Conservation (phyloP, 2,113 vertebrate genomes). For the Vulpes ferrilata region DNA sequence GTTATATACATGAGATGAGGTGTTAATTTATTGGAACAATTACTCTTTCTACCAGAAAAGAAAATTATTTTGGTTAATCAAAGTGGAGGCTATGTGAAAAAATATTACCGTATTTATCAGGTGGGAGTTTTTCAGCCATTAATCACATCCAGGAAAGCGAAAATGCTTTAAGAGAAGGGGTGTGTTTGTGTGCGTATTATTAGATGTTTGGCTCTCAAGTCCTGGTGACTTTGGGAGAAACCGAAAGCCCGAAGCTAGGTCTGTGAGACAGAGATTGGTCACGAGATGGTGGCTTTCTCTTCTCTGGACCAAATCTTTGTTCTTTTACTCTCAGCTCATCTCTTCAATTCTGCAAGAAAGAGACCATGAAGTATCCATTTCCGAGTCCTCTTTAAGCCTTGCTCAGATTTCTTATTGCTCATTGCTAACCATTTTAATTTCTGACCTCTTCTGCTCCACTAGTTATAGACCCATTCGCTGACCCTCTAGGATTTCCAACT, state of each 20-base stretch:
- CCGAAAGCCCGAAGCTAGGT: not conserved
- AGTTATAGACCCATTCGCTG: constrained; percentile 81
- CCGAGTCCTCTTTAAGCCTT: constrained; percentile 73
- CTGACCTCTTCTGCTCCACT: constrained; percentile 87
- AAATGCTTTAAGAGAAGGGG: constrained; percentile 7
- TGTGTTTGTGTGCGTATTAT: not conserved
- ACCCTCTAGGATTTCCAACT: constrained; percentile 85
- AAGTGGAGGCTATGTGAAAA: not conserved
- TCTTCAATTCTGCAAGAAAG: constrained; percentile 44
- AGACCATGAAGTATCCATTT: constrained; percentile 78
- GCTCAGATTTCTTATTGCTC: constrained; percentile 82
- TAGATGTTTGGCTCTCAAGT: constrained; percentile 21
- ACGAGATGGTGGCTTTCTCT: constrained; percentile 26
- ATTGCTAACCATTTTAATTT: constrained; percentile 85
- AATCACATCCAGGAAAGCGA: constrained; percentile 48
- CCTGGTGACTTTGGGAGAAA: not conserved
- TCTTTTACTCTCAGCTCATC: constrained; percentile 42
- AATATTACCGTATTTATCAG: not conserved
- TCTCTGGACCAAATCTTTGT: constrained; percentile 62
- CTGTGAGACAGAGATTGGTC: not conserved
- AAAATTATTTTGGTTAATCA: constrained; percentile 37
- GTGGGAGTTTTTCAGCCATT: not conserved
- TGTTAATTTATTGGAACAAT: constrained; percentile 22
- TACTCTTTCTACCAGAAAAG: constrained; percentile 26
- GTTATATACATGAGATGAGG: constrained; percentile 60